Evolutionary conservation across 2,797 vertebrate genomes (phyloP).

Genomic region (Pangasius macronema): DNA sequence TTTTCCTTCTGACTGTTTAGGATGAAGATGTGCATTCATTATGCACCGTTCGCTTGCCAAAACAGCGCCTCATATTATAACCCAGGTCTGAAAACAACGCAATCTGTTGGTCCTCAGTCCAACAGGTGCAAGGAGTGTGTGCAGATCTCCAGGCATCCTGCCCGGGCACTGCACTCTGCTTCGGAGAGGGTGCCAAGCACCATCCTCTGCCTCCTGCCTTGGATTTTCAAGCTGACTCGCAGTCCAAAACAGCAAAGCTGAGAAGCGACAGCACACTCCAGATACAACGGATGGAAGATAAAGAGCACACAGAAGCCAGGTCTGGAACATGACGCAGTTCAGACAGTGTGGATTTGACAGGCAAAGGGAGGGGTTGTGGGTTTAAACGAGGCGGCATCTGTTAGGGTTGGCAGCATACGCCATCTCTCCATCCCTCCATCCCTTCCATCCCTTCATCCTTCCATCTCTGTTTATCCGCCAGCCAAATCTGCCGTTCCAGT

Average conservation of each 20-base stretch:
- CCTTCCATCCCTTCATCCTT: constrained; percentile 25
- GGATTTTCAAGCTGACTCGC: constrained; percentile 17
- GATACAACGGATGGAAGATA: background rate
- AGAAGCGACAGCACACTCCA: constrained; percentile 1
- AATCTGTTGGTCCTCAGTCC: constrained; percentile 44
- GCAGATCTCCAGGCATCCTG: constrained; percentile 42
- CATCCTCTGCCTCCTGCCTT: constrained; percentile 24
- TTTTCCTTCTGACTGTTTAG: background rate
- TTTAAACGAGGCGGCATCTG: constrained; percentile 76
- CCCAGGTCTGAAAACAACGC: constrained; percentile 37
- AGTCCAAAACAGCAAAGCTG: constrained; percentile 19
- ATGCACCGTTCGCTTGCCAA: constrained; percentile 29
- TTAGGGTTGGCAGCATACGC: constrained; percentile 69
- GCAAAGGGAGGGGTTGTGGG: constrained; percentile 65
- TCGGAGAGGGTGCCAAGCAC: constrained; percentile 24
- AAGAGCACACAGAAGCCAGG: constrained; percentile 19
- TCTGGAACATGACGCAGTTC: constrained; percentile 18
- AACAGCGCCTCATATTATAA: constrained; percentile 26
- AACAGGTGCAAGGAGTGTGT: constrained; percentile 52
- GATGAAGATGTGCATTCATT: constrained; percentile 15
- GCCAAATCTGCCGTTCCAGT: constrained; percentile 69
- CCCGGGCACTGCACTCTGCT: constrained; percentile 32
- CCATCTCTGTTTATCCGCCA: constrained; percentile 63
- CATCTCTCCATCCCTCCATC: constrained; percentile 18
- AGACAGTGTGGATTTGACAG: constrained; percentile 65